A percentile compares a stretch with the other conserved stretches of the same genome.
Evolutionary conservation across 1,140 invertebrate genomes (phyloP).

Genomic region (Nasonia vitripennis): DNA sequence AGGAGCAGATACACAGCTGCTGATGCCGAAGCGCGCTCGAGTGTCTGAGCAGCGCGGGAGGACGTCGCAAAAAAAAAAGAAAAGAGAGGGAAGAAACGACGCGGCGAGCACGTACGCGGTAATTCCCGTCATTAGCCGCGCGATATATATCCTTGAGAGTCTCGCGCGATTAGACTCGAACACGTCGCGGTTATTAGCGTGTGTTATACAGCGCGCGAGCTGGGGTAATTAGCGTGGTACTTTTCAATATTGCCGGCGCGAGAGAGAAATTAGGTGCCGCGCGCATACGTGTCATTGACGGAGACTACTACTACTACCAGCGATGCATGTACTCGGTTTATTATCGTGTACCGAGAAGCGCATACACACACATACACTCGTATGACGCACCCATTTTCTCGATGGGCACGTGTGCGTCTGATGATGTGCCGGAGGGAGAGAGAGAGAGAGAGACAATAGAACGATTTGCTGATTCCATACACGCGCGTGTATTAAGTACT

Average conservation of each 20-base stretch:
- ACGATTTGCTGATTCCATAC: background rate
- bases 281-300: background rate
- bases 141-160: background rate
- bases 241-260: too few species aligned
- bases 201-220: too few species aligned
- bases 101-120: slow-evolving; percentile 47
- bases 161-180: slow-evolving; percentile 11
- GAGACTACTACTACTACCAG: background rate
- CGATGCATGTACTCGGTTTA: background rate
- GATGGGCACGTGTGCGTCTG: background rate
- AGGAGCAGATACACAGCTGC: slow-evolving; percentile 27
- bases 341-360: slow-evolving; percentile 7
- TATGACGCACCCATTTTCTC: slow-evolving; percentile 31
- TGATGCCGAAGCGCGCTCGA: slow-evolving; percentile 40
- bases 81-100: slow-evolving; percentile 50
- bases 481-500: background rate
- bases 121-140: slow-evolving; percentile 42
- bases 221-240: slow-evolving; percentile 16
- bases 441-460: slow-evolving; percentile 23
- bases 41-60: slow-evolving; percentile 49
- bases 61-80: background rate
- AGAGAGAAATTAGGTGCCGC: slow-evolving; percentile 11
- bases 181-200: background rate
- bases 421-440: background rate
- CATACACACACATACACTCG: background rate